Evolutionary conservation across 2,113 vertebrate genomes (phyloP), one percentile per base, ranked within the genome.

Genomic region (Syngnathus scovelli): DNA sequence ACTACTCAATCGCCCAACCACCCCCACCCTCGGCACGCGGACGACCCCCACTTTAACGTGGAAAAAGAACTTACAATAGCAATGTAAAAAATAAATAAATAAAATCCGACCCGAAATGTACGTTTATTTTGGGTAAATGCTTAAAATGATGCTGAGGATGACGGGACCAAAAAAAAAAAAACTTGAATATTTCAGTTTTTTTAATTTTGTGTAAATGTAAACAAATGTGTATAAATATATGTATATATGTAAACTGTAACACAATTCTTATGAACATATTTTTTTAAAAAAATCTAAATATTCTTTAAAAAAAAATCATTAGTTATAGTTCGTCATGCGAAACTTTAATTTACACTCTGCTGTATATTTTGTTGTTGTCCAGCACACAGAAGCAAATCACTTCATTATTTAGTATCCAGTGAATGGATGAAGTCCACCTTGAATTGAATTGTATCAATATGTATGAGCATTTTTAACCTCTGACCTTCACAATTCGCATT

Each of bases 81-180:
- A 43, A 43, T 12, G 12, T 49, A 18, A 49, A 6, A 49, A 49
- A 49, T 43, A 18, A 5, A 55, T 5, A 88, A 83, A 85, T 78
- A 72, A 84, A 88, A 88, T 78, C 81, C 82, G 79, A 83, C 89
- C 87, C 89, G 89, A 87, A 88, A 91, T 89, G 78, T 84, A 86
- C 87, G 88, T 87, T 88, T 74, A 87, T 88, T 88, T 75, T 87
- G 84, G 16, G 86, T 85, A 27, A 61, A 21, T 61, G 38, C 60
- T 43, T 61, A 2, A 61, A 61, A 43, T 56, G 54, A 56, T 56
- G 27, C 1, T 15, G 13, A 56, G 11, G 54, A 56, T 27, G n/a
- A 51, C 18, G 7, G 10, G 11, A 27, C 6, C 12, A 23, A 54
- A 7, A 54, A 11, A 54, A 27, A 1, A 27, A 27, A 27, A 27